Evolutionary conservation across 2,888 invertebrate genomes (phyloP), one percentile per base, ranked within the genome.

Genomic region (Synanthedon tipuliformis): DNA sequence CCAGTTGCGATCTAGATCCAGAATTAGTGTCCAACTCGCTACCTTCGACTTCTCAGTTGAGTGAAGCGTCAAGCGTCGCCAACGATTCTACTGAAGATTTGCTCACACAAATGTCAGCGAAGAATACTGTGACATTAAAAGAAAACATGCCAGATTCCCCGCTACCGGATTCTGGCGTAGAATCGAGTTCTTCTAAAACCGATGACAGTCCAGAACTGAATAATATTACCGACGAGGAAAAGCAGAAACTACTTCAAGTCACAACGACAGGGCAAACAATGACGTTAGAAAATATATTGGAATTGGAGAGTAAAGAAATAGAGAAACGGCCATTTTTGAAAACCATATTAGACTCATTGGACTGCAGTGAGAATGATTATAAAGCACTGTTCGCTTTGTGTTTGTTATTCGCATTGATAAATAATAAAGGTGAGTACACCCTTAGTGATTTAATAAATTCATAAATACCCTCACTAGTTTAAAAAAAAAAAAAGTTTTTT

Each of bases 161-260:
- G 0, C 57, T 88, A 51, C 87, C 87, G 0, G 86, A 88, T 64
- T 84, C 84, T 1, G 88, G 84, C 1, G 69, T 81, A 1, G 88
- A 87, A 51, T 81, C 81, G 0, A 72, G 68, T 57, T 75, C 81
- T 1, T 79, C 84, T 0, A 85, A 84, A 68, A 73, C 75, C 5
- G 11, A 16, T 2, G 45, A 13, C n/a, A 63, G 64, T 0, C 67
- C 82, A 0, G 90, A 89, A 65, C 80, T 91, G 55, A 85, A 91
- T 52, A 97, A 96, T 77, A 94, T 96, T 16, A 97, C 97, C 0
- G 97, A 97, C 69, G 97, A 98, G 74, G 97, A 98, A 71, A 98
- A 98, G 69, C 93, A 95, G 65, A 90, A 92, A 56, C 56, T 88
- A n/a, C 68, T 83, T 5, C 68, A 72, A 41, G 74, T 66, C 1